Evolutionary conservation across 2,113 vertebrate genomes (phyloP), one percentile per base, ranked within the genome.

Genomic region (Anarrhichthys ocellatus): DNA sequence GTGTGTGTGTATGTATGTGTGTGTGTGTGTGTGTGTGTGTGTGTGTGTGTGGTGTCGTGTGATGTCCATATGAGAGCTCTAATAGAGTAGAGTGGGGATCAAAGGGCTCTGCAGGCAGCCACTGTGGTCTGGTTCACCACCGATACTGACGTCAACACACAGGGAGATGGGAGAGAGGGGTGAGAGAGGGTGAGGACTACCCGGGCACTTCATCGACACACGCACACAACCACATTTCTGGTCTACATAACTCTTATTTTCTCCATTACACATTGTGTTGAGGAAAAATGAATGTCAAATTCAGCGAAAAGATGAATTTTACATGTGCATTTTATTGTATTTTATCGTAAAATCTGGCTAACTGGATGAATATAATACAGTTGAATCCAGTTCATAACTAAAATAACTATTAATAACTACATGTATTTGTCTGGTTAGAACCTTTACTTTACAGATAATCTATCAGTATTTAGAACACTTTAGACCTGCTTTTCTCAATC

Each of bases 1-100:
- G 46, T 70, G 40, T 78, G 54, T 78, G 38, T 61, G 29, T 68
- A 27, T 29, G 73, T 78, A 64, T 71, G 65, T 74, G 70, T 63
- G 58, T 76, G 73, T 50, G 62, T 56, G 59, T 34, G 38, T 52
- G 61, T 27, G 63, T 65, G 70, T 70, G 80, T 75, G 65, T 79
- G 76, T 77, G 76, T 70, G 50, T 58, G 81, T 76, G 80, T 73
- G 67, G 64, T 59, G 62, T 38, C 48, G 73, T 81, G 67, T 63
- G 36, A 61, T 70, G 82, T 83, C 77, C 82, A 83, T 59, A 61
- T 82, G 84, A 85, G 76, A 80, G 74, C 81, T 86, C 78, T 84
- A 84, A 80, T 80, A 78, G 77, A 83, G 73, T 61, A 50, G 84
- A 81, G 81, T 73, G 73, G 66, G 78, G 86, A 92, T 92, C 85